phyloP scores from a whole-genome alignment of 2,888 invertebrate genomes.

The Pantelozetes paolii region DNA sequence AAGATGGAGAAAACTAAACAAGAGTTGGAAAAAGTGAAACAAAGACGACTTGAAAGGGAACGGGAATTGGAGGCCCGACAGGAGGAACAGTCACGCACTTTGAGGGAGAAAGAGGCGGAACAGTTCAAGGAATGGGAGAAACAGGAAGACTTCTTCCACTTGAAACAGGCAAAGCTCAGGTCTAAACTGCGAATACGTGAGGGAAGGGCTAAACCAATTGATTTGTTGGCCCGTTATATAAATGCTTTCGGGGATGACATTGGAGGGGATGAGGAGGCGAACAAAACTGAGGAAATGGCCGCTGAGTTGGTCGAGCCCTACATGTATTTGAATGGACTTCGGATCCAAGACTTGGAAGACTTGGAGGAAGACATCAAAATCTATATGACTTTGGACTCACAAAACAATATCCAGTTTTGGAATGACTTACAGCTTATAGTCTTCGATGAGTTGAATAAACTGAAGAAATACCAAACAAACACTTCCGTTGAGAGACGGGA shows the following conservation, averaged over 20 bases:
- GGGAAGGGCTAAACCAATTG: conserved; percentile 95
- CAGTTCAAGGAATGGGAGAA: conserved; percentile 89
- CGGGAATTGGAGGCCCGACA: conserved; percentile 53
- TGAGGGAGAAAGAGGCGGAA: conserved; percentile 81
- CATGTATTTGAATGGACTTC: conserved; percentile 84
- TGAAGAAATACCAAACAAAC: conserved; percentile 64
- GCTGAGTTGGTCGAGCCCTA: conserved; percentile 98
- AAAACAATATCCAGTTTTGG: conserved; percentile 90
- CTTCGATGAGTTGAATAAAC: conserved; percentile 81
- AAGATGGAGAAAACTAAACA: conserved; percentile 81
- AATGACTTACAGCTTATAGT: conserved; percentile 91
- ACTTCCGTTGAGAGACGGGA: conserved; percentile 58
- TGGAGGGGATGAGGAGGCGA: not conserved
- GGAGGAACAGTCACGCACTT: conserved; percentile 75
- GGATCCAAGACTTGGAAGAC: conserved; percentile 87
- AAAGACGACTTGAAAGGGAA: conserved; percentile 67
- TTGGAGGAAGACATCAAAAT: conserved; percentile 90
- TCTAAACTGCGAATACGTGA: conserved; percentile 94
- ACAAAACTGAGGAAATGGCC: conserved; percentile 34
- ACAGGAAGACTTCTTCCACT: conserved; percentile 95
- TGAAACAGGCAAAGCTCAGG: conserved; percentile 88
- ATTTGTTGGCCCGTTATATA: conserved; percentile 92
- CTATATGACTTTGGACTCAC: conserved; percentile 86
- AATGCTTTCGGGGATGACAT: conserved; percentile 58
- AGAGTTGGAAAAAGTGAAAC: conserved; percentile 91